Evolutionary conservation across 2,888 invertebrate species (phyloP).

Genomic region (Eupithecia centaureata): DNA sequence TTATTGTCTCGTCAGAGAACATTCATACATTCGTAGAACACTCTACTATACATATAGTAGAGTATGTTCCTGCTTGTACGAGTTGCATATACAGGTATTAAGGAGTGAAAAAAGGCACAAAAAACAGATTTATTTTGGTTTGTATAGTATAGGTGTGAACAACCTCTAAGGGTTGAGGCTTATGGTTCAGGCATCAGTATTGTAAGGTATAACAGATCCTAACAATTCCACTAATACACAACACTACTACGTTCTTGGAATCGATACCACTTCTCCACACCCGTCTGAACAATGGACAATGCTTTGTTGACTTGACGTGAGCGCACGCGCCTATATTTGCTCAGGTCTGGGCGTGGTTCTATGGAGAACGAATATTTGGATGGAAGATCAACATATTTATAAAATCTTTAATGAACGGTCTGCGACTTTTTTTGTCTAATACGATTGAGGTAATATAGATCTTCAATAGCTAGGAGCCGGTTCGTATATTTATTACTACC

Average conservation of each 20-base stretch:
- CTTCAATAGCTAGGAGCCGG: too few relatives aligned
- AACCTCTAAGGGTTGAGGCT: neutral
- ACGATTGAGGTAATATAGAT: too few relatives aligned
- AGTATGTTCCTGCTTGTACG: too few relatives aligned
- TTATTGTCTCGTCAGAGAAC: too few relatives aligned
- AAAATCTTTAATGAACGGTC: neutral
- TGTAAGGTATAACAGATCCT: neutral
- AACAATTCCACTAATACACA: conserved; percentile 10
- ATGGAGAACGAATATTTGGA: neutral
- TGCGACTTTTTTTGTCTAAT: too few relatives aligned
- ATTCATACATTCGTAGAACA: too few relatives aligned
- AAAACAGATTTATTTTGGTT: too few relatives aligned
- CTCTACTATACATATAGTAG: too few relatives aligned
- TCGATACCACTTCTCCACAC: conserved; percentile 2
- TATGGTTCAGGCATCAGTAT: too few relatives aligned
- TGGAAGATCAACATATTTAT: neutral
- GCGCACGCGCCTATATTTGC: neutral
- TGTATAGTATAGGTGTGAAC: too few relatives aligned
- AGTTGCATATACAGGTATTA: too few relatives aligned
- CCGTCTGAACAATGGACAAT: conserved; percentile 27
- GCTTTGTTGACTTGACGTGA: conserved; percentile 16
- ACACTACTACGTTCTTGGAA: neutral
- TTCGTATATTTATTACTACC: neutral
- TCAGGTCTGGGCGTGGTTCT: neutral
- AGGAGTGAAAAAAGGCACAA: too few relatives aligned